Evolutionary conservation across 2,888 invertebrate species (phyloP).

Genomic region (Cerceris rybyensis): DNA sequence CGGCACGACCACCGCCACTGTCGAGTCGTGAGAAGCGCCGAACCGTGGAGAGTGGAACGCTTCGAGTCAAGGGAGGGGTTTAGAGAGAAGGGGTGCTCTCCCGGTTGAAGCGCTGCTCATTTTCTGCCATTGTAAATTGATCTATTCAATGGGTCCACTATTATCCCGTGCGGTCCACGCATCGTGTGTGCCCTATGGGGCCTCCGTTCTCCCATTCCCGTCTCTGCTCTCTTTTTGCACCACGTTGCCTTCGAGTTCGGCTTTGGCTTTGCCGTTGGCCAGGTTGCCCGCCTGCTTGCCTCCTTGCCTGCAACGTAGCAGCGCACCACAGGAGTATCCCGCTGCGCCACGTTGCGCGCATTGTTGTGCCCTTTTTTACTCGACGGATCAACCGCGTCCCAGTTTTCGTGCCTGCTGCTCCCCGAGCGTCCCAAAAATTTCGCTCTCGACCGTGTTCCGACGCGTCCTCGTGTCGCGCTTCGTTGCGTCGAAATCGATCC

Average conservation of each 20-base stretch:
- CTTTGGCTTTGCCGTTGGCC: constrained; percentile 17
- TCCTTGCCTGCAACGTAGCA: constrained; percentile 69
- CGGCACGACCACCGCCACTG: constrained; percentile 46
- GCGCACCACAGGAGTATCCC: constrained; percentile 67
- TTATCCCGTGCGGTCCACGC: constrained; percentile 73
- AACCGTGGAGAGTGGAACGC: constrained; percentile 42
- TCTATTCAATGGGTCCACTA: constrained; percentile 81
- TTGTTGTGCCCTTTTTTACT: constrained; percentile 77
- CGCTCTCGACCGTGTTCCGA: constrained; percentile 43
- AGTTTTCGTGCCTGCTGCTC: constrained; percentile 49
- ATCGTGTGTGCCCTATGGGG: constrained; percentile 72
- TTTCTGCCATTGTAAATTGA: constrained; percentile 82
- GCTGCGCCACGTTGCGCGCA: constrained; percentile 74
- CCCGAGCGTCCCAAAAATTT: constrained; percentile 55
- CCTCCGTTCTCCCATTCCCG: constrained; percentile 47
- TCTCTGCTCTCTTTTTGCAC: constrained; percentile 38
- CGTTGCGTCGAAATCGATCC: constrained; percentile 43
- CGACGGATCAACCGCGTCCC: constrained; percentile 59
- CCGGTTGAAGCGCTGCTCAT: constrained; percentile 75
- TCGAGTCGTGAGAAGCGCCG: constrained; percentile 64
- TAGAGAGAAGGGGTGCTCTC: constrained; percentile 44
- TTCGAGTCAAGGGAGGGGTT: constrained; percentile 28
- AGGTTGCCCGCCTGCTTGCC: constrained; percentile 9
- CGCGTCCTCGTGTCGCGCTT: constrained; percentile 35
- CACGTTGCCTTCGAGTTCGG: constrained; percentile 35